Base-by-base conservation (phyloP, 2,888 invertebrate species). In the Odiellus spinosus region DNA sequence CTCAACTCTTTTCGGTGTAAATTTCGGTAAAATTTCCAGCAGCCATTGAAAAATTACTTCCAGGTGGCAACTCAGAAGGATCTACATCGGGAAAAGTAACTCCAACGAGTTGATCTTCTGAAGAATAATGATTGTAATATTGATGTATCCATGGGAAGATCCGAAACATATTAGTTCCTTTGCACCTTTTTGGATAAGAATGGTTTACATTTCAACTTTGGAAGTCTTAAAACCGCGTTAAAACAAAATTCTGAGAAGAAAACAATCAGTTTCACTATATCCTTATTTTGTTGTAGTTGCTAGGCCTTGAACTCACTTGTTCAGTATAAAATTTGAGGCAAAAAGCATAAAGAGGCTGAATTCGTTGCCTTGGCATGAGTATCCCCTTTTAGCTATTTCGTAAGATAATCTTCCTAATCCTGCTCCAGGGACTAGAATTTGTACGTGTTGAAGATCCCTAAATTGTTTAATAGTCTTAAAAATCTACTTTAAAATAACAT, bases 291-390 rank as follows among this genome's bases (percentile, higher is more conserved):
- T n/a, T n/a, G n/a, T n/a, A n/a, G n/a, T n/a, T n/a, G n/a, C n/a
- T n/a, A n/a, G n/a, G n/a, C n/a, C n/a, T 39, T 20, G 17, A 18
- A 47, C 65, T 64, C 66, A 88, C 69, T 80, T 76, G 70, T 98
- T 98, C 40, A 98, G 71, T 48, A 98, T 80, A 66, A 91, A 96
- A 69, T 91, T 87, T 40, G 95, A 91, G 0, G 90, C 85, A 57
- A 96, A 84, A 42, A 98, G 71, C 96, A 98, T 98, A 66, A 90
- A 95, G 35, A 95, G 74, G 21, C 90, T 91, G 71, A 91, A 95
- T 69, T 98, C 98, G 64, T 98, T 98, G 54, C 95, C 98, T 67
- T 95, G 88, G 59, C 93, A 95, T 10, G 75, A 75, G 69, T 81
- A 98, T 1, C 95, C 95, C 15, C 78, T 73, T 47, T 76, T 75